Percentiles rank a stretch among this genome's conserved stretches.
Evolutionary conservation across 2,113 vertebrate genomes (phyloP).

Genomic region (Tyto alba): DNA sequence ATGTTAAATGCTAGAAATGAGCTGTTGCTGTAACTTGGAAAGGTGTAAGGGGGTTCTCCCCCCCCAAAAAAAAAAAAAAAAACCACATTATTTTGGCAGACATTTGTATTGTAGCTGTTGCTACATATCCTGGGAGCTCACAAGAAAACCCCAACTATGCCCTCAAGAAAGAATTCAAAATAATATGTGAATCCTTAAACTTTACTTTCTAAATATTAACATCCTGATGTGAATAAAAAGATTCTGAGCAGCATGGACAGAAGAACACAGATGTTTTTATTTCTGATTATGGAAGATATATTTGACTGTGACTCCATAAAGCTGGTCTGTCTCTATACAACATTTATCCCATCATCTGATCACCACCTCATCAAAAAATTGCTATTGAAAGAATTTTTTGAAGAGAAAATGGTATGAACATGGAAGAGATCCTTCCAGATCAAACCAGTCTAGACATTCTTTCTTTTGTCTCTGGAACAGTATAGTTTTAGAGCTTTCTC

Average conservation of each 20-base stretch:
- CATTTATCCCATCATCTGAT: not conserved
- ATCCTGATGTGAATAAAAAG: not conserved
- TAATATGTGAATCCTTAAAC: not conserved
- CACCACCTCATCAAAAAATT: not conserved
- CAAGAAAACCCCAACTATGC: not conserved
- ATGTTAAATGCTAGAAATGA: not conserved
- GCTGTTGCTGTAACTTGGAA: not conserved
- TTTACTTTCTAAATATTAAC: not conserved
- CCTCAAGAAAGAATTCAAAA: not conserved
- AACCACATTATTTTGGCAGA: not conserved
- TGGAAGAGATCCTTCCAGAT: not conserved
- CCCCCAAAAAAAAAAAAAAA: not conserved
- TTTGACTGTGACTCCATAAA: not conserved
- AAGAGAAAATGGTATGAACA: not conserved
- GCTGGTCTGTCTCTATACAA: not conserved
- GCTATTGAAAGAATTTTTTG: fast-evolving
- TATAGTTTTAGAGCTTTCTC: not conserved
- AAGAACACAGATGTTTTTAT: not conserved
- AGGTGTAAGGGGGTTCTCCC: not conserved
- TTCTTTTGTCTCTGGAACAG: not conserved
- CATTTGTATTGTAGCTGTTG: not conserved
- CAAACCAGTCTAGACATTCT: not conserved
- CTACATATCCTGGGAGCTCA: not conserved
- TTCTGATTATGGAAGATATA: not conserved
- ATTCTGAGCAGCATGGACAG: not conserved